These are phyloP conservation scores for Heliconius ismenius DNA, from an alignment of 2,888 invertebrate genomes.

Conservation along the genomic window DNA sequence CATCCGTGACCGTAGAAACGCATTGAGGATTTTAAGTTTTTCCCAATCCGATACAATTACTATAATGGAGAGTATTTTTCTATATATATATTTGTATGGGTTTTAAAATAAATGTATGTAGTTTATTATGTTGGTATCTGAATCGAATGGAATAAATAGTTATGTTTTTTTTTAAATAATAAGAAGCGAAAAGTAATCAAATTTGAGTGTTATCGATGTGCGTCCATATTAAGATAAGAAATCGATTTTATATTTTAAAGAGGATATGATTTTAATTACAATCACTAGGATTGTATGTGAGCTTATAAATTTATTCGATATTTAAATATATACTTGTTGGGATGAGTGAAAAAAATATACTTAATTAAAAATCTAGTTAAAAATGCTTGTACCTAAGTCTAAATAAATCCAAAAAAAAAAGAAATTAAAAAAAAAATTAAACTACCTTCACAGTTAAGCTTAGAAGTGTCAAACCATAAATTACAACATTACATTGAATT, in stretches of 20 bases:
- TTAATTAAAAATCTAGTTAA: not conserved
- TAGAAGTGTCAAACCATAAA: slow-evolving; percentile 30
- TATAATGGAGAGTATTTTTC: slow-evolving; percentile 50
- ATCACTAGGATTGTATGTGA: too few species aligned
- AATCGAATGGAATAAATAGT: slow-evolving; percentile 27
- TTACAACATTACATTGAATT: slow-evolving; percentile 24
- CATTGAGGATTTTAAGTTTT: slow-evolving; percentile 58
- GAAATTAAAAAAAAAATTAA: not conserved
- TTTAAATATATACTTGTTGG: too few species aligned
- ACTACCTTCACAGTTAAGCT: not conserved
- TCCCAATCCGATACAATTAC: slow-evolving; percentile 49
- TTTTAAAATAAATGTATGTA: slow-evolving; percentile 24
- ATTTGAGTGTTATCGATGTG: not conserved
- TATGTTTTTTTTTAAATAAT: not conserved
- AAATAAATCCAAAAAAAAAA: not conserved
- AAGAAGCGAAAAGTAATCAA: not conserved
- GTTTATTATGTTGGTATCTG: not conserved
- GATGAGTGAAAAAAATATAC: too few species aligned
- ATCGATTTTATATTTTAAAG: not conserved
- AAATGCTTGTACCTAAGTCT: not conserved
- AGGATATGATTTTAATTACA: too few species aligned
- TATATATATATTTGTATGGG: not conserved
- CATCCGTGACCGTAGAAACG: slow-evolving; percentile 64
- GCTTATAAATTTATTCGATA: too few species aligned
- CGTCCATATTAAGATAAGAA: not conserved